phyloP scores from a whole-genome alignment of 2,113 vertebrate species.

The Accipiter cooperii region DNA sequence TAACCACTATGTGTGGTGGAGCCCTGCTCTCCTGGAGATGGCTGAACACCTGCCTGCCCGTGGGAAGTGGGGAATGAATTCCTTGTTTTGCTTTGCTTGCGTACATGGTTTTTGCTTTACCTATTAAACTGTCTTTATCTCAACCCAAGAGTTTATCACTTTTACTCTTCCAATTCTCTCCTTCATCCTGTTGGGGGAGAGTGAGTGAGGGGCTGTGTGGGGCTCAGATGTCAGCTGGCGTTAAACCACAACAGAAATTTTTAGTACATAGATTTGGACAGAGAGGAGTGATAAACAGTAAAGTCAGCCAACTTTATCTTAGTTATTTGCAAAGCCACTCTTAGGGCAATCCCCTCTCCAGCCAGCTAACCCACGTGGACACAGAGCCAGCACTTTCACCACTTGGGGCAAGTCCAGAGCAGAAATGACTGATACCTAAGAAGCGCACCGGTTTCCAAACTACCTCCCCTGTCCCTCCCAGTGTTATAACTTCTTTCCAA shows the following conservation, averaged over 20 bases:
- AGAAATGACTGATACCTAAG: not conserved
- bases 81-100: too few relatives aligned
- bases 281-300: not conserved
- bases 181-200: too few relatives aligned
- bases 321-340: not conserved
- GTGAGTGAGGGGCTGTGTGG: too few relatives aligned
- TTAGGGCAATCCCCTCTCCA: not conserved
- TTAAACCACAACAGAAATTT: not conserved
- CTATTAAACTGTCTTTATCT: too few relatives aligned
- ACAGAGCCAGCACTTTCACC: not conserved
- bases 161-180: too few relatives aligned
- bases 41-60: too few relatives aligned
- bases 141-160: too few relatives aligned
- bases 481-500: not conserved
- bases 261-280: not conserved
- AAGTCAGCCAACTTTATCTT: not conserved
- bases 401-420: not conserved
- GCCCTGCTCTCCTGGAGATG: too few relatives aligned
- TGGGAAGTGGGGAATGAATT: too few relatives aligned
- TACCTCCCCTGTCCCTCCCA: not conserved
- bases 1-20: too few relatives aligned
- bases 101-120: too few relatives aligned
- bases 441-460: not conserved
- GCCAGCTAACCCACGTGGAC: not conserved
- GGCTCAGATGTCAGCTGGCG: too few relatives aligned